These are phyloP conservation scores for Pimephales promelas DNA, from an alignment of 2,113 vertebrate genomes.

Conservation along the genomic window DNA sequence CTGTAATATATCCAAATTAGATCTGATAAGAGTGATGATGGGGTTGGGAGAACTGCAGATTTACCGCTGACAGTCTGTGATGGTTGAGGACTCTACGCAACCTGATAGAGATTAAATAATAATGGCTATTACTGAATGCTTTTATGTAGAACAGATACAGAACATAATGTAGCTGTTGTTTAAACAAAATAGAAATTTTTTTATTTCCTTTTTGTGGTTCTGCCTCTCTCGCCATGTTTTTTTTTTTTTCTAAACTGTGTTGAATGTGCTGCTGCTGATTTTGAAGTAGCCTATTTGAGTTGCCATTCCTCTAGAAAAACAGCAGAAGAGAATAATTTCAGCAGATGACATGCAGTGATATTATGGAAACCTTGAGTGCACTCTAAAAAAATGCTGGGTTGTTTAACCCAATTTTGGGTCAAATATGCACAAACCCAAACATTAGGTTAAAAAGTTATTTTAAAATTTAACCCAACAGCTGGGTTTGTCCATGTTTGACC, in stretches of 20 bases:
- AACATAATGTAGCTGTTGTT: not conserved
- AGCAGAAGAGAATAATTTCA: not conserved
- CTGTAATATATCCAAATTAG: slow-evolving; percentile 30
- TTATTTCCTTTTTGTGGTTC: not conserved
- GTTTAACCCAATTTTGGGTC: no score
- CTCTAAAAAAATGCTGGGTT: no score
- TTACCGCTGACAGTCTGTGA: slow-evolving; percentile 10
- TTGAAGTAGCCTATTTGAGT: not conserved
- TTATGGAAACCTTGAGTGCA: not conserved
- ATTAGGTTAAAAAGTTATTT: no score
- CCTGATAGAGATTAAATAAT: slow-evolving; percentile 12
- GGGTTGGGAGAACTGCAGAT: not conserved
- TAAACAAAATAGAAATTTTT: not conserved
- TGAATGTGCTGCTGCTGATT: not conserved
- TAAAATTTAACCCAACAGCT: no score
- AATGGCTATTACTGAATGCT: slow-evolving; percentile 1
- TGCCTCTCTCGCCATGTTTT: not conserved
- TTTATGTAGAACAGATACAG: not conserved
- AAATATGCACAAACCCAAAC: no score
- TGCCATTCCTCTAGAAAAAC: not conserved
- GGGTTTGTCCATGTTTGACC: no score
- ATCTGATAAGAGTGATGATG: slow-evolving; percentile 34
- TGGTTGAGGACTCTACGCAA: not conserved
- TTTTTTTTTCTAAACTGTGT: not conserved
- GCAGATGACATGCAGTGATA: not conserved